Evolutionary conservation across 2,888 invertebrate genomes (phyloP).

Genomic region (Lamellibrachia satsuma): DNA sequence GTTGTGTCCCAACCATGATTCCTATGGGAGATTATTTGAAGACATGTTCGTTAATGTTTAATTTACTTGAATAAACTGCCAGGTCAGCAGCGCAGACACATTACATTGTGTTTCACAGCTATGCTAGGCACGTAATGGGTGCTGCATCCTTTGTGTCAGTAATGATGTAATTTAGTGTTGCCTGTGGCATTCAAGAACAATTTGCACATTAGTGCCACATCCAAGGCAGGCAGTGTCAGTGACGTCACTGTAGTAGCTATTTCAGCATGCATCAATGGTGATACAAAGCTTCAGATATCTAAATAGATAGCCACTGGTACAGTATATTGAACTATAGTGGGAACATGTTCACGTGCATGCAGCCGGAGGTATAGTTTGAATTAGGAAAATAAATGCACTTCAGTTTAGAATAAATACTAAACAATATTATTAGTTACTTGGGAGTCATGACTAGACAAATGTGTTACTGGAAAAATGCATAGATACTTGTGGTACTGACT

Average conservation of each 20-base stretch:
- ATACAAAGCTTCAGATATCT: neutral
- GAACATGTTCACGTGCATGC: neutral
- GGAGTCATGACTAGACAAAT: neutral
- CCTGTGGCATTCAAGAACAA: neutral
- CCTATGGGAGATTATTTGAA: neutral
- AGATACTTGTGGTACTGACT: neutral
- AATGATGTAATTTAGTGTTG: neutral
- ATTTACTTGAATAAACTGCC: neutral
- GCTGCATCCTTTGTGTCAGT: too few species aligned
- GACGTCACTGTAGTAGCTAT: neutral
- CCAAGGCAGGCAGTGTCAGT: neutral
- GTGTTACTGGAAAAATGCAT: neutral
- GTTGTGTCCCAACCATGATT: neutral
- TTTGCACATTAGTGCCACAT: neutral
- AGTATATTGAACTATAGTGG: neutral
- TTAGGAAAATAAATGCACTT: neutral
- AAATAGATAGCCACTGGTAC: neutral
- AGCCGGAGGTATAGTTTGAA: neutral
- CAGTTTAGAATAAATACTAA: neutral
- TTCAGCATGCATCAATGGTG: neutral
- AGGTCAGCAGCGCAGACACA: neutral
- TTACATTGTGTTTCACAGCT: neutral
- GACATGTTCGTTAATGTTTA: neutral
- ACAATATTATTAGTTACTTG: neutral
- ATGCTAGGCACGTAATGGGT: neutral